Evolutionary conservation across 2,113 vertebrate species (phyloP).

Genomic region (Riparia riparia): DNA sequence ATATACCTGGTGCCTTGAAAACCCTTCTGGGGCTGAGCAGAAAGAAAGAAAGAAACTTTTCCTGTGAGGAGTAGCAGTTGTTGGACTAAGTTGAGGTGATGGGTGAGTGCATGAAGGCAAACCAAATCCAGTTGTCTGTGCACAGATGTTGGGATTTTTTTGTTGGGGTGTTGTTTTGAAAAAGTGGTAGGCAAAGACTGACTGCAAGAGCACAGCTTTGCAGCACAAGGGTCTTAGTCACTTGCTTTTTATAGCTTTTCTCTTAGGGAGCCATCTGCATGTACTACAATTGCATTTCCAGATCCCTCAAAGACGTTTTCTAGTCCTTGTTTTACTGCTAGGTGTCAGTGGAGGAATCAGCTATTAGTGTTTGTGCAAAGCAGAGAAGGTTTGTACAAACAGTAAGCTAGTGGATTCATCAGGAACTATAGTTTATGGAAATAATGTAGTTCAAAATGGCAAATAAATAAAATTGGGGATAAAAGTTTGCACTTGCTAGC

Average conservation of each 20-base stretch:
- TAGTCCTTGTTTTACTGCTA: background rate
- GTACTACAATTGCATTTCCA: background rate
- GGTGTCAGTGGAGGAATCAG: background rate
- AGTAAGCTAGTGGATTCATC: background rate
- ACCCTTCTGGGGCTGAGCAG: background rate
- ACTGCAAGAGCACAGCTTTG: background rate
- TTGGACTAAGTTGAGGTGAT: background rate
- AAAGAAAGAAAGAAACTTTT: background rate
- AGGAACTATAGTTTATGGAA: background rate
- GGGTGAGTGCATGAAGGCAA: background rate
- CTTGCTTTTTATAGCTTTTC: conserved; percentile 21
- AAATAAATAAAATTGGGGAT: background rate
- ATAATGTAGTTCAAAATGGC: background rate
- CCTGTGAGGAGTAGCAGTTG: background rate
- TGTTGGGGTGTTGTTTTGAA: background rate
- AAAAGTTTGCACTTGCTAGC: background rate
- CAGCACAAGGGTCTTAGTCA: background rate
- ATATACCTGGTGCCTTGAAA: background rate
- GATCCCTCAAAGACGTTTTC: background rate
- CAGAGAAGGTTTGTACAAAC: background rate
- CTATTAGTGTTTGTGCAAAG: background rate
- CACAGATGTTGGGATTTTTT: background rate
- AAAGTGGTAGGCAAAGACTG: background rate
- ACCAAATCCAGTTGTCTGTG: background rate
- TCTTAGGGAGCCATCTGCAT: background rate